phyloP scores from a whole-genome alignment of 2,888 invertebrate species.

The Vandiemenella viatica region DNA sequence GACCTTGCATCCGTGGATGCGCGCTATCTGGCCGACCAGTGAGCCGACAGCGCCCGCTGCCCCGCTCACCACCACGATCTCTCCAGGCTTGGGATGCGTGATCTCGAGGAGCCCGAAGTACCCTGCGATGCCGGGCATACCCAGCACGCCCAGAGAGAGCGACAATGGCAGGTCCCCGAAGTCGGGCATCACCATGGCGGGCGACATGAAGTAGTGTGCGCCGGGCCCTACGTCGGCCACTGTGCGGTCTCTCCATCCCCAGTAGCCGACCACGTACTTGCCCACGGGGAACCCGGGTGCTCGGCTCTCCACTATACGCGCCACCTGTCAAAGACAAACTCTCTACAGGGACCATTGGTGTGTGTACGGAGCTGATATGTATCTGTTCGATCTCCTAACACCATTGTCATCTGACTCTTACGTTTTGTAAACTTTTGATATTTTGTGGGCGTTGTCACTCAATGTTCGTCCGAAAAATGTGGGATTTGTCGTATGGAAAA shows the following conservation, averaged over 20 bases:
- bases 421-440: too few species aligned
- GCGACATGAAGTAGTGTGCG: background rate
- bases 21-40: constrained; percentile 32
- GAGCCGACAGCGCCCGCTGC: constrained; percentile 33
- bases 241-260: constrained; percentile 54
- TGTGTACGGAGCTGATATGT: too few species aligned
- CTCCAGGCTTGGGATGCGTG: constrained; percentile 53
- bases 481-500: too few species aligned
- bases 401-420: too few species aligned
- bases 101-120: constrained; percentile 59
- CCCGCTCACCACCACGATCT: constrained; percentile 39
- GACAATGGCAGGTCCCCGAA: constrained; percentile 24
- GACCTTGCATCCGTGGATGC: constrained; percentile 41
- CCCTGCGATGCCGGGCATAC: constrained; percentile 41
- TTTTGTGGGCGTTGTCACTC: too few species aligned
- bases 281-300: constrained; percentile 48
- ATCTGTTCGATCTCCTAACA: too few species aligned
- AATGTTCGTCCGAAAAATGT: too few species aligned
- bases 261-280: constrained; percentile 40
- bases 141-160: constrained; percentile 23
- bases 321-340: too few species aligned
- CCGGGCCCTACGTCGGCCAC: constrained; percentile 26
- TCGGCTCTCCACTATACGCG: constrained; percentile 37
- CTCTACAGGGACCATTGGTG: too few species aligned
- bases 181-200: constrained; percentile 19